A percentile compares a stretch with the other conserved stretches of the same genome.
These are phyloP conservation scores for Callitettix versicolor DNA, from an alignment of 1,140 invertebrate genomes.

Conservation along the genomic window DNA sequence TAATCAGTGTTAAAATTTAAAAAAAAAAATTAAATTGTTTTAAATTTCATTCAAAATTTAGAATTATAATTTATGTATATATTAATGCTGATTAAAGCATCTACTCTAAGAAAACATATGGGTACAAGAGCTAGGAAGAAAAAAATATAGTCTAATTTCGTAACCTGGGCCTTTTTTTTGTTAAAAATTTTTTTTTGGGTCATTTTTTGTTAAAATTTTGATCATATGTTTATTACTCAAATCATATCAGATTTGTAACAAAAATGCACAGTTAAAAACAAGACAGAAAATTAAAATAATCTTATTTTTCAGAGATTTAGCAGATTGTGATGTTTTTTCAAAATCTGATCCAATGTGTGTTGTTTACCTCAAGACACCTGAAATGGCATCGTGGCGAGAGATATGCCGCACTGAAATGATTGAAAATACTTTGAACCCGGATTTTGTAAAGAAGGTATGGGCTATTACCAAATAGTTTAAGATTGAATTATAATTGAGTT, in stretches of 20 bases:
- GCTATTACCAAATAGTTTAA: no score
- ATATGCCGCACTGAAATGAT: slow-evolving; percentile 45
- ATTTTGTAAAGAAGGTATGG: slow-evolving; percentile 40
- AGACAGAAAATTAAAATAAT: neutral
- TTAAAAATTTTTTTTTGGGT: no score
- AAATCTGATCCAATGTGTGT: slow-evolving; percentile 53
- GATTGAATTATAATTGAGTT: no score
- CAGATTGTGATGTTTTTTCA: slow-evolving; percentile 46
- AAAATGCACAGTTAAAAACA: neutral
- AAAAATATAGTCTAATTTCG: no score
- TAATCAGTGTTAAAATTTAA: no score
- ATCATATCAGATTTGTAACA: neutral
- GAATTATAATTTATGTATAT: no score
- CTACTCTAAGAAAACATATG: no score
- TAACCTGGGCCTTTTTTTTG: no score
- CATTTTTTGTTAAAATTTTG: neutral
- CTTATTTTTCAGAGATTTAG: slow-evolving; percentile 36
- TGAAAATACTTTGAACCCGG: slow-evolving; percentile 44
- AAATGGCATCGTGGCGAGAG: slow-evolving; percentile 39
- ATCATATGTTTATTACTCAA: slow-evolving; percentile 1
- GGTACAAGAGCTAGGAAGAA: no score
- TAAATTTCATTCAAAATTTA: no score
- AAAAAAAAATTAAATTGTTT: no score
- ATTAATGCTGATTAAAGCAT: no score
- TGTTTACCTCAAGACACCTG: slow-evolving; percentile 37